Evolutionary conservation across 2,113 vertebrate genomes (phyloP).

Genomic region (Mustelus asterias): DNA sequence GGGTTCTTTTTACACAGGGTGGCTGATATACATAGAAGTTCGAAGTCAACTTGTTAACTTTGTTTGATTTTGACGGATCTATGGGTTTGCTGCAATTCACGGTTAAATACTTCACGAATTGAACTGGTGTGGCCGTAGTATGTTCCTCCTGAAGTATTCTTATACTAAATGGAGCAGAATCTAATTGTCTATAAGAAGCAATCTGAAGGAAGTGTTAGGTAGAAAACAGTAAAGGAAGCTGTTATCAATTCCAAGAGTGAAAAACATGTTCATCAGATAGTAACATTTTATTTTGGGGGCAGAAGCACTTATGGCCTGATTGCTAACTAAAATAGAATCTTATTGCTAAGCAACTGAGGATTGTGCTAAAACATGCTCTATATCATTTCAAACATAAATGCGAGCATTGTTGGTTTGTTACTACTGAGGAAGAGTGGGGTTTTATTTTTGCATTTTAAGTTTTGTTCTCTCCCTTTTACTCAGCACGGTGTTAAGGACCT

Average conservation of each 20-base stretch:
- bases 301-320: not conserved
- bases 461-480: not conserved
- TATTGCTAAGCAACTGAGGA: not conserved
- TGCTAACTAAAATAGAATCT: not conserved
- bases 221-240: not conserved
- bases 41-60: not conserved
- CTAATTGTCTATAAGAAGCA: not conserved
- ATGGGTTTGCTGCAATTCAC: not conserved
- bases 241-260: not conserved
- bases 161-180: not conserved
- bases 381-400: slow-evolving; percentile 11
- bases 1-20: not conserved
- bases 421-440: not conserved
- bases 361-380: not conserved
- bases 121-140: not conserved
- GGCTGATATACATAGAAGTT: not conserved
- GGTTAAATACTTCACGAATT: not conserved
- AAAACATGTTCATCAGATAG: not conserved
- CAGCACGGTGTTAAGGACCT: not conserved
- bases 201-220: no score
- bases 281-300: not conserved
- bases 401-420: not conserved
- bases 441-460: not conserved
- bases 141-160: not conserved
- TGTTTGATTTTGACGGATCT: not conserved